Evolutionary conservation across 2,797 vertebrate genomes (phyloP).

Genomic region (Peromyscus aztecus): DNA sequence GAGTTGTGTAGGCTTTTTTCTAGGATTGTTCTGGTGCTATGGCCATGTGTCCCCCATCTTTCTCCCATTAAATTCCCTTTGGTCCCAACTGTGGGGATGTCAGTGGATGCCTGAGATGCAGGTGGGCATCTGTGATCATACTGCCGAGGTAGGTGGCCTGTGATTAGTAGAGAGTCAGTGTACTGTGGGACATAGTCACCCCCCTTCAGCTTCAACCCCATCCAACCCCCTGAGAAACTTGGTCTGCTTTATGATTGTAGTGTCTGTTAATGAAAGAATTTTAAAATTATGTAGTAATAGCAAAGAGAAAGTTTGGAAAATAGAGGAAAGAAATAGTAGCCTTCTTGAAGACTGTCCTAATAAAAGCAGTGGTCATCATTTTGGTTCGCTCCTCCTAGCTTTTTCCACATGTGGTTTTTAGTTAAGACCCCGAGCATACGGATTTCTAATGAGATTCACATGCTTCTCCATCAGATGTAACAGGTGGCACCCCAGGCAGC

Average conservation of each 20-base stretch:
- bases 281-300: neutral
- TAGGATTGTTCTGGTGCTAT: neutral
- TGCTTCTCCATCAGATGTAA: conserved; percentile 28
- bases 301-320: conserved; percentile 36
- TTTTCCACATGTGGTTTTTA: neutral
- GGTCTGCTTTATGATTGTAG: neutral
- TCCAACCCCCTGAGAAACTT: conserved; percentile 1
- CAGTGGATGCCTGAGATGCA: neutral
- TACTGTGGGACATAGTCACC: neutral
- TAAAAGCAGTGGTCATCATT: neutral
- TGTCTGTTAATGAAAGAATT: neutral
- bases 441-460: conserved; percentile 37
- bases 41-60: neutral
- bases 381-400: neutral
- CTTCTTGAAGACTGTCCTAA: neutral
- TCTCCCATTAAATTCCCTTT: neutral
- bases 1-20: neutral
- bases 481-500: conserved; percentile 19
- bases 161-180: neutral
- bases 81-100: neutral
- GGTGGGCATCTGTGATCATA: neutral
- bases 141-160: neutral
- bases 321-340: neutral
- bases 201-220: neutral
- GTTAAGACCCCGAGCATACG: conserved; percentile 32